Evolutionary conservation across 2,888 invertebrate genomes (phyloP).

Genomic region (Sarcophaga variegata): DNA sequence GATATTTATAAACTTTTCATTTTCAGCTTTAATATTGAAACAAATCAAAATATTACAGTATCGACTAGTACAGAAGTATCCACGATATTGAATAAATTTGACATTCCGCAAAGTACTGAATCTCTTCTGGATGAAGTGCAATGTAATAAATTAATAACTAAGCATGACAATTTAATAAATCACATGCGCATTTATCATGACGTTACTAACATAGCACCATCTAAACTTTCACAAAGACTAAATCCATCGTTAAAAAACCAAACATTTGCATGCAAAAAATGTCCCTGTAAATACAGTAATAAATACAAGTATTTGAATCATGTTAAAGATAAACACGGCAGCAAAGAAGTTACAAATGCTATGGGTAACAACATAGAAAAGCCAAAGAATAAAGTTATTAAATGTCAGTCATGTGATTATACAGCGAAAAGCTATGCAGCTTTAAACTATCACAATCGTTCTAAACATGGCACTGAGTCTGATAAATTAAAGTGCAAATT

Average conservation of each 20-base stretch:
- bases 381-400: conserved; percentile 34
- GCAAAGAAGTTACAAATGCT: not conserved
- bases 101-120: not conserved
- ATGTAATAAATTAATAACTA: conserved; percentile 19
- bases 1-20: too few relatives aligned
- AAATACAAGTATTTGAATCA: conserved; percentile 43
- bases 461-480: conserved; percentile 57
- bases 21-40: not conserved
- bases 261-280: conserved; percentile 19
- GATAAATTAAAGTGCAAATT: conserved; percentile 65
- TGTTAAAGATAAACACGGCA: conserved; percentile 43
- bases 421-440: conserved; percentile 51
- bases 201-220: conserved; percentile 4
- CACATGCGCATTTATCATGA: conserved; percentile 51
- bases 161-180: conserved; percentile 32
- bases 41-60: not conserved
- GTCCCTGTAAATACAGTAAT: conserved; percentile 41
- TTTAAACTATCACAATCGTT: conserved; percentile 57
- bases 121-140: not conserved
- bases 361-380: not conserved
- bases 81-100: not conserved
- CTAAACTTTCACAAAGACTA: conserved; percentile 1
- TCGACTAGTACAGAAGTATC: not conserved
- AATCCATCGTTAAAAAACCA: not conserved
- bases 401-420: conserved; percentile 59